phyloP scores from a whole-genome alignment of 2,797 vertebrate genomes.

The Orientallactaga sibirica region DNA sequence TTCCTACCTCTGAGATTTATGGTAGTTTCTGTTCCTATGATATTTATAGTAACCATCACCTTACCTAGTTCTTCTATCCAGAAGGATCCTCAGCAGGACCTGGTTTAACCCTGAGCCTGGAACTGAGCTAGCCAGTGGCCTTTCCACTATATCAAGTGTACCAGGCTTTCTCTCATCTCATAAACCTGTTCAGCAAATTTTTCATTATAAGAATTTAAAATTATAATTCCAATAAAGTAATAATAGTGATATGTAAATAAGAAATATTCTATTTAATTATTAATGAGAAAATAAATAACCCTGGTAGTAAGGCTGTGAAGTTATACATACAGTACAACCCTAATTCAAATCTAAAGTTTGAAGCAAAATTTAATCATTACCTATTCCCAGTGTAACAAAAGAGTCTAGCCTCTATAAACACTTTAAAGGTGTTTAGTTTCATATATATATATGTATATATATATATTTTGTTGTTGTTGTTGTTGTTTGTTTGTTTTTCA shows the following conservation, averaged over 20 bases:
- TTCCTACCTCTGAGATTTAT: conserved; percentile 48
- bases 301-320: neutral
- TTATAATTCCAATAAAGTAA: conserved; percentile 25
- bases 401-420: neutral
- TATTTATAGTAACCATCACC: conserved; percentile 50
- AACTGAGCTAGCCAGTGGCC: neutral
- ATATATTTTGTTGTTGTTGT: neutral
- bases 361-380: conserved; percentile 35
- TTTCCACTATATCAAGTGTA: neutral
- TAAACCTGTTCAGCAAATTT: neutral
- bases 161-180: neutral
- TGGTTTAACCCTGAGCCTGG: neutral
- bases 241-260: conserved; percentile 18
- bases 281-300: conserved; percentile 22
- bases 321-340: neutral
- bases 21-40: neutral
- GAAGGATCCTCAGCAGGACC: neutral
- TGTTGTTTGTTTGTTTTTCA: too few relatives aligned
- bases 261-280: conserved; percentile 17
- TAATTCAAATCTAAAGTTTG: conserved; percentile 45
- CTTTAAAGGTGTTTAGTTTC: conserved; percentile 29
- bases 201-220: conserved; percentile 26
- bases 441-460: neutral
- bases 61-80: conserved; percentile 30
- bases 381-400: neutral